Evolutionary conservation across 2,888 invertebrate species (phyloP).

Genomic region (Ennomos fuscantarius): DNA sequence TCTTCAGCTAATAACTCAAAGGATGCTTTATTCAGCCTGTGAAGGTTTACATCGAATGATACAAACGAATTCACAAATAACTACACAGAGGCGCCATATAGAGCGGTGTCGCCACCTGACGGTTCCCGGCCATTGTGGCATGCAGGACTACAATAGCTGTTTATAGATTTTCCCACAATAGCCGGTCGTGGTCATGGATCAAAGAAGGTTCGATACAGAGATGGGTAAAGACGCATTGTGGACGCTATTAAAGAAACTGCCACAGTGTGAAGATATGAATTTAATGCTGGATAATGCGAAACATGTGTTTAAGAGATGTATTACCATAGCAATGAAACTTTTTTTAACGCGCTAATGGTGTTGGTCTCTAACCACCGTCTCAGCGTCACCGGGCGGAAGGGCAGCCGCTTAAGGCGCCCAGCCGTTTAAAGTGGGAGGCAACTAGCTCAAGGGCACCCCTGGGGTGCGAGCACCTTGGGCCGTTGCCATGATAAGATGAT

Average conservation of each 20-base stretch:
- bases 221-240: slow-evolving; percentile 3
- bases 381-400: no score
- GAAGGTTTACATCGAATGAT: slow-evolving; percentile 10
- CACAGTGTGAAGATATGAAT: slow-evolving; percentile 17
- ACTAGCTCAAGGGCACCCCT: no score
- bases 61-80: slow-evolving; percentile 31
- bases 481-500: no score
- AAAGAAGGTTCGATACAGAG: slow-evolving; percentile 7
- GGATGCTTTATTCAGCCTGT: slow-evolving; percentile 7
- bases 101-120: slow-evolving; percentile 47
- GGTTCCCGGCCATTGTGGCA: slow-evolving; percentile 45
- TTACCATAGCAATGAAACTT: no score
- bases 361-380: no score
- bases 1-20: slow-evolving; percentile 6
- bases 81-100: slow-evolving; percentile 24
- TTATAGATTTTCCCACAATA: background rate
- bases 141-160: slow-evolving; percentile 25
- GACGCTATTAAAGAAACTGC: slow-evolving; percentile 11
- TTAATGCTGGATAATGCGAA: no score
- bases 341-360: no score
- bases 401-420: no score
- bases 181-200: slow-evolving; percentile 15
- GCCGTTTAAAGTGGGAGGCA: no score
- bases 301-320: no score
- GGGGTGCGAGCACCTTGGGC: no score